Evolutionary conservation across 2,888 invertebrate species (phyloP), one percentile per base, ranked within the genome.

Genomic region (Protonemura montana): DNA sequence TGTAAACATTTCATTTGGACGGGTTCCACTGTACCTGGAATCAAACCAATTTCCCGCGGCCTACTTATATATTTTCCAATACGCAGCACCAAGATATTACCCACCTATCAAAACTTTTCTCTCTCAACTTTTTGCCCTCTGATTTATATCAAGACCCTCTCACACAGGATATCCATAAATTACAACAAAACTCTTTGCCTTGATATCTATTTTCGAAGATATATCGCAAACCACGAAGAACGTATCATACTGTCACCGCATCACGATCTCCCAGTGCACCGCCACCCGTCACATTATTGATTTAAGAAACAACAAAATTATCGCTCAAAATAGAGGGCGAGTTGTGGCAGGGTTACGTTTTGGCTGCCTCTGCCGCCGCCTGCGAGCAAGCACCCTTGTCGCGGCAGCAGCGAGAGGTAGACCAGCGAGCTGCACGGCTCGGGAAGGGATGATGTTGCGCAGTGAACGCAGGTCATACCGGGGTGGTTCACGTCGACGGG

Each of bases 381-480:
- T 78, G 78, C 78, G 78, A 6, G 27, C 29, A 28, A n/a, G n/a
- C n/a, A n/a, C n/a, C 78, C 27, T 16, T 25, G 78, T 26, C 35
- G 35, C 35, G 5, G 35, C 10, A 10, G 3, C 10, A 6, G 35
- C 35, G 35, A 35, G 29, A 78, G 78, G 78, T 29, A 78, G 16
- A 78, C 21, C 78, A 27, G 78, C 16, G 78, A 77, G 26, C 77
- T 77, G 77, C n/a, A 77, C 26, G 78, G 78, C 29, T 1, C 27
- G n/a, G 78, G 78, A 27, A 29, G 78, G 27, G 27, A 78, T 78
- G 78, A 13, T 25, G 78, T 78, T 59, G 59, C 59, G 59, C 59
- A 59, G 59, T 1, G 59, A 10, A 59, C 16, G 59, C 59, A 59
- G 59, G 59, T 59, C 59, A 59, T 59, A 59, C 59, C 59, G 59